Conservation (phyloP, 1,140 invertebrate species). For the Stratiolaelaps scimitus region DNA sequence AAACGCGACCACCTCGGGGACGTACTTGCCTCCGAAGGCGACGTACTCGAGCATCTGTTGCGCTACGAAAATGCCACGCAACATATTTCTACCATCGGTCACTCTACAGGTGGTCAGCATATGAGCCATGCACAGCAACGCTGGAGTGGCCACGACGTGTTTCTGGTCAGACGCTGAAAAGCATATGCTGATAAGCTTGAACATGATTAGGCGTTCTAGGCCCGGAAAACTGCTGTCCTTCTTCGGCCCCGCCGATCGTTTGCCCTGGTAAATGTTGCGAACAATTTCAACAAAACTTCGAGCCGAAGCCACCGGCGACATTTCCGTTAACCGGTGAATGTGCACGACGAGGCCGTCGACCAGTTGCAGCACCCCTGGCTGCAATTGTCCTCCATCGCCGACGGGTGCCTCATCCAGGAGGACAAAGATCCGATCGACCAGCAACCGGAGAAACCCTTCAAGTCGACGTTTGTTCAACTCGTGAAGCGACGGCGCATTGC, state of each 20-base stretch:
- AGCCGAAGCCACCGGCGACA: conserved; percentile 53
- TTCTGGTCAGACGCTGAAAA: conserved; percentile 77
- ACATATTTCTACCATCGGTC: conserved; percentile 52
- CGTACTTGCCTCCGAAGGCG: conserved; percentile 60
- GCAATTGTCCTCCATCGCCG: conserved; percentile 37
- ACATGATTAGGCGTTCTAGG: conserved; percentile 61
- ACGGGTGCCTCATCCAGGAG: conserved; percentile 41
- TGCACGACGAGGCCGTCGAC: conserved; percentile 49
- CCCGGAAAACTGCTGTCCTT: conserved; percentile 49
- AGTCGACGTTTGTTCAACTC: conserved; percentile 63
- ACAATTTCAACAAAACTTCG: conserved; percentile 54
- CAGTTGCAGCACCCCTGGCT: conserved; percentile 32
- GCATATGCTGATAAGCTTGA: conserved; percentile 49
- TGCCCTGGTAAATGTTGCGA: conserved; percentile 57
- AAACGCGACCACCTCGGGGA: conserved; percentile 63
- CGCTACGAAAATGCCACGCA: conserved; percentile 62
- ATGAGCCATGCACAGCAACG: conserved; percentile 65
- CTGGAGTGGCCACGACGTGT: conserved; percentile 70
- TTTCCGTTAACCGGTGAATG: conserved; percentile 58
- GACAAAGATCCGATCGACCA: conserved; percentile 62
- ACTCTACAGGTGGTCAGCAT: conserved; percentile 54
- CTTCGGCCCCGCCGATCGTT: conserved; percentile 45
- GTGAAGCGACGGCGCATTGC: conserved; percentile 61
- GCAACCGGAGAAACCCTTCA: conserved; percentile 54
- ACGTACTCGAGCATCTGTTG: conserved; percentile 64